These are phyloP conservation scores for Pteria penguin DNA, from an alignment of 2,888 invertebrate species.

Conservation along the genomic window DNA sequence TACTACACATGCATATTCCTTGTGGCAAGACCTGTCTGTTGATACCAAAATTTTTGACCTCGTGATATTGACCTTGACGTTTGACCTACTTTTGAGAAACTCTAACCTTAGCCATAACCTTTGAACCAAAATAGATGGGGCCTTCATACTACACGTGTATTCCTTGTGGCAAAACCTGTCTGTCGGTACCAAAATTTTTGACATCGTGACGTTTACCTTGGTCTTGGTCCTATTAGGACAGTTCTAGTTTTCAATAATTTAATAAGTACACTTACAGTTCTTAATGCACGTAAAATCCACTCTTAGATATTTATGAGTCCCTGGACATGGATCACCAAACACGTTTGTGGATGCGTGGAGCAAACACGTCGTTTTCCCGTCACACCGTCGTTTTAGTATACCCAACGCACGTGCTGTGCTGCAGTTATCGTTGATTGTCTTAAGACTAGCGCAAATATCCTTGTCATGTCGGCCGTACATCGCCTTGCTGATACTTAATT, in stretches of 20 bases:
- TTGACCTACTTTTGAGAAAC: not conserved
- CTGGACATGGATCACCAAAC: not conserved
- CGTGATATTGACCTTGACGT: not conserved
- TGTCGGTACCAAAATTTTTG: no score
- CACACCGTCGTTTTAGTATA: no score
- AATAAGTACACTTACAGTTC: no score
- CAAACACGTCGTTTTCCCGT: not conserved
- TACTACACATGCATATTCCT: not conserved
- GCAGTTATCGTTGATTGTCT: no score
- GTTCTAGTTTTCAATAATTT: no score
- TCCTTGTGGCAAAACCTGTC: not conserved
- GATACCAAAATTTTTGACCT: not conserved
- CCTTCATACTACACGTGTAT: not conserved
- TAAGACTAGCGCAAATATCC: no score
- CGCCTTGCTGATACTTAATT: no score
- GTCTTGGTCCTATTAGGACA: no score
- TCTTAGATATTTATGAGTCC: not conserved
- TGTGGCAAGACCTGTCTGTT: not conserved
- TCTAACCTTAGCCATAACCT: not conserved
- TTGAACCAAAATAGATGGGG: not conserved
- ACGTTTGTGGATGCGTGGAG: not conserved
- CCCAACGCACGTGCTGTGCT: no score
- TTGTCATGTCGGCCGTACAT: no score
- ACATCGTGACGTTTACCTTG: no score
- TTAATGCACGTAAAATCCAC: no score